Evolutionary conservation across 2,113 vertebrate genomes (phyloP).

Genomic region (Alethe castanea): DNA sequence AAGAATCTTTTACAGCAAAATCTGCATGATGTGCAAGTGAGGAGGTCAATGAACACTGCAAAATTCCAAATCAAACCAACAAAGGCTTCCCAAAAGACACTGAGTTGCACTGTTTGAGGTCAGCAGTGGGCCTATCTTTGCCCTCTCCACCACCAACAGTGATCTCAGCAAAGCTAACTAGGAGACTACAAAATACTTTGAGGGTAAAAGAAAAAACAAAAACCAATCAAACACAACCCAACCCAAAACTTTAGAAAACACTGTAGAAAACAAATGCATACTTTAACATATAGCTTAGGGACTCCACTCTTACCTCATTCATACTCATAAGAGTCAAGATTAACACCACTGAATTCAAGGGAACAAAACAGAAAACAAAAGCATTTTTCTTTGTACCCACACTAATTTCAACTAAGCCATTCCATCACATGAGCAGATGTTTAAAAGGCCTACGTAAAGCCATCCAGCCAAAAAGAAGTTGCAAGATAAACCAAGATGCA

Average conservation of each 20-base stretch:
- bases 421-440: neutral
- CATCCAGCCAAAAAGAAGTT: slow-evolving; percentile 58
- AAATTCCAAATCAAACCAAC: neutral
- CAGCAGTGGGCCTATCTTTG: neutral
- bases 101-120: neutral
- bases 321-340: neutral
- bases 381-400: neutral
- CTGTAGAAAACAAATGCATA: neutral
- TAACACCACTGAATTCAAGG: neutral
- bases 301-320: neutral
- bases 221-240: neutral
- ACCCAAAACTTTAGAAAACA: neutral
- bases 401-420: neutral
- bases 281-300: neutral
- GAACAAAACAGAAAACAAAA: neutral
- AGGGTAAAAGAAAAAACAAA: neutral
- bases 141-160: neutral
- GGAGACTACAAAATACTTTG: neutral
- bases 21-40: neutral
- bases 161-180: neutral
- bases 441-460: neutral
- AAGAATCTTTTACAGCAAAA: neutral
- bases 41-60: neutral
- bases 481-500: slow-evolving; percentile 74
- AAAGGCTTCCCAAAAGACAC: neutral